Evolutionary conservation across 2,797 vertebrate species (phyloP), one percentile per base, ranked within the genome.

Genomic region (Tympanoctomys barrerae): DNA sequence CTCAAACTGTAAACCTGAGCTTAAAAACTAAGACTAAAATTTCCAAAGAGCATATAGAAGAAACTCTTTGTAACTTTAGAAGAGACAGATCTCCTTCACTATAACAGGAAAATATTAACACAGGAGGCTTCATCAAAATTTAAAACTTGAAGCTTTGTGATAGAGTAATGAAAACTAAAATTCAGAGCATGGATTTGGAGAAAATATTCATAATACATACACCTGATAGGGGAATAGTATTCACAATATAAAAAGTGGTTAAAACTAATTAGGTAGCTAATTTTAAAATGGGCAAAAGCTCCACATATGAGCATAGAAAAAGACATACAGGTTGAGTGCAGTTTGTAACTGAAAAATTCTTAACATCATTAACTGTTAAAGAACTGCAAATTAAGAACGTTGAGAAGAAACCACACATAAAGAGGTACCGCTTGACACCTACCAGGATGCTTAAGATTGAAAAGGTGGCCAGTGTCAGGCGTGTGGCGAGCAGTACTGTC

Each of bases 31-130:
- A 80, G 73, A 87, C 39, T 61, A 3, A 64, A 21, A n/a, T 70
- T 92, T 89, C 39, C 84, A 36, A 94, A 92, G 89, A 91, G 92
- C 87, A 79, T 85, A 46, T 8, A 81, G 61, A 73, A 80, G 52
- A 46, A 89, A 59, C 28, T 77, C 52, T 94, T 91, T 66, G 33
- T 84, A 33, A 61, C 91, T 95, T 87, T 64, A 62, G 21, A 61
- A 28, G 89, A 79, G 7, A 62, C 39, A 71, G 70, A 49, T 82
- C 73, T 88, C 52, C 61, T n/a, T 90, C 73, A 88, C 46, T 39
- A 31, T 42, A 73, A 88, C 46, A 88, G 31, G 86, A 95, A 57
- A 93, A 28, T 77, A 68, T 19, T 64, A 80, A 64, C 52, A 46
- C 42, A 46, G 13, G 83, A 42, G 36, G 90, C 57, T 84, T 70